phyloP scores from a whole-genome alignment of 1,140 invertebrate genomes.

The Ceratina japonica region DNA sequence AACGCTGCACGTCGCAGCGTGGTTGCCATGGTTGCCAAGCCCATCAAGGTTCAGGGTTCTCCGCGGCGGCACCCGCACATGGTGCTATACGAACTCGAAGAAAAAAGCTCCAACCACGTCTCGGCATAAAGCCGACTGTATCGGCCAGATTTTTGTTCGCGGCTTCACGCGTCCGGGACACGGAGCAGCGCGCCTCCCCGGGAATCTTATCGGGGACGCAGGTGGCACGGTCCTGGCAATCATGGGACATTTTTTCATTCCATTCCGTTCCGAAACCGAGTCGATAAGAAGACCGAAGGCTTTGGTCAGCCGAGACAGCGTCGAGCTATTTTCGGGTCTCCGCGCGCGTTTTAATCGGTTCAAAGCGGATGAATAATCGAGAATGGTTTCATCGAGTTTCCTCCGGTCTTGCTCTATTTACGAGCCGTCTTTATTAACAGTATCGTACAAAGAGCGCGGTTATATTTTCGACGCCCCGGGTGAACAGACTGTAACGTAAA shows the following conservation, averaged over 20 bases:
- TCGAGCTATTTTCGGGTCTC: neutral
- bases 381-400: neutral
- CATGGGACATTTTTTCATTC: slow-evolving; percentile 1
- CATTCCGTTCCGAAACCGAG: neutral
- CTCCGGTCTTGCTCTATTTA: neutral
- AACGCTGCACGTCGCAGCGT: slow-evolving; percentile 43
- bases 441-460: neutral
- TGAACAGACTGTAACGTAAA: neutral
- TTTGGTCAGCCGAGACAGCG: no score
- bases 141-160: slow-evolving; percentile 52
- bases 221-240: neutral
- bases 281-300: neutral
- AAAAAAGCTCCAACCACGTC: slow-evolving; percentile 54
- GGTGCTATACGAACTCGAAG: slow-evolving; percentile 36
- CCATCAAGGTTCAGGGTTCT: slow-evolving; percentile 57
- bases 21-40: slow-evolving; percentile 65
- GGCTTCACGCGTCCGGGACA: slow-evolving; percentile 6
- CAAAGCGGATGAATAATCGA: neutral
- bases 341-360: no score
- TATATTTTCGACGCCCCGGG: slow-evolving; percentile 12
- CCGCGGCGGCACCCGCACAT: slow-evolving; percentile 57
- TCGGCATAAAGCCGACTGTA: slow-evolving; percentile 47
- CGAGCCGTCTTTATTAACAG: neutral
- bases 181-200: neutral
- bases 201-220: slow-evolving; percentile 8